These are phyloP conservation scores for Scolopax rusticola DNA, from an alignment of 2,797 vertebrate genomes.

Conservation along the genomic window DNA sequence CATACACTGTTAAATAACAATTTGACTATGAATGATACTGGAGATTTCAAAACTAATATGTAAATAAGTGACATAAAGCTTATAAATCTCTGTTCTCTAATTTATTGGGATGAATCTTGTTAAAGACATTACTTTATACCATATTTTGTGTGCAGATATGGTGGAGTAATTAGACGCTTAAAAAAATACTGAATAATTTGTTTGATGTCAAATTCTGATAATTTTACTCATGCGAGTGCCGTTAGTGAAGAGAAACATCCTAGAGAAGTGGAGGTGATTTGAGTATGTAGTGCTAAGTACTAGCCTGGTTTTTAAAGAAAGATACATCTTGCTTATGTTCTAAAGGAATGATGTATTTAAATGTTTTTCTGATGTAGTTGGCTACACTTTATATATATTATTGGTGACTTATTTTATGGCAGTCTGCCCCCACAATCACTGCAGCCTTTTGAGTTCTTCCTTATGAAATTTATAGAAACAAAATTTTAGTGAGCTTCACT, in stretches of 20 bases:
- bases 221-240: neutral
- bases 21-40: neutral
- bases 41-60: neutral
- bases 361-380: neutral
- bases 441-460: neutral
- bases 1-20: neutral
- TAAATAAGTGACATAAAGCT: neutral
- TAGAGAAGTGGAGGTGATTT: neutral
- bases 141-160: neutral
- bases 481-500: neutral
- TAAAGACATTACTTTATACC: neutral
- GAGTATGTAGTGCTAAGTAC: neutral
- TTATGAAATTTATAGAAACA: neutral
- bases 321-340: neutral
- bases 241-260: neutral
- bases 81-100: neutral
- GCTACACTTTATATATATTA: neutral
- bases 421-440: neutral
- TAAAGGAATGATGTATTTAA: neutral
- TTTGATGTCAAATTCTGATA: neutral
- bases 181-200: neutral
- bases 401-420: neutral
- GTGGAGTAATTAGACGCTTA: neutral
- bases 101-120: neutral
- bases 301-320: neutral